Evolutionary conservation across 2,113 vertebrate species (phyloP), one percentile per base, ranked within the genome.

Genomic region (Malurus cyaneus): DNA sequence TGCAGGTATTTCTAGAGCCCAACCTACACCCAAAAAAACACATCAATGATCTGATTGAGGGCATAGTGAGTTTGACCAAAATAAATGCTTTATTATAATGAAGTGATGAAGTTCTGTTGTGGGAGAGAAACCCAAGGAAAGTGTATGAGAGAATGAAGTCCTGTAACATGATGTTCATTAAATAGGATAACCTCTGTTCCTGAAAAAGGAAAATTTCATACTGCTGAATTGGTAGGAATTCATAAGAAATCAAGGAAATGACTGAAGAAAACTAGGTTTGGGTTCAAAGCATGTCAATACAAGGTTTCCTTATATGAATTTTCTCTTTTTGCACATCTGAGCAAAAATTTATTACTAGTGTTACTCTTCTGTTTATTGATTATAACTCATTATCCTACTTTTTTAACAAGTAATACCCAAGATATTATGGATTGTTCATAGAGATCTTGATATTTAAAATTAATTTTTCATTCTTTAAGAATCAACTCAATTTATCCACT

Each of bases 71-170:
- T 21, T 61, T 65, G 14, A 65, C 18, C 25, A 31, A 77, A 89
- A 57, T 14, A 91, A 47, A 24, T 11, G 8, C 18, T 66, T 57
- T 65, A 72, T 46, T 60, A 47, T 50, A 46, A 39, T 39, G 39
- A 39, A 39, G 39, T 39, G 39, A 39, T 39, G 39, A 39, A 65
- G 54, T 36, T 69, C 19, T 47, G 9, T 6, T 41, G n/a, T 14
- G n/a, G 8, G 16, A 77, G 31, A 86, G 41, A 87, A 69, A 4
- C 7, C 5, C 59, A 52, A 60, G 17, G 21, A 74, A 85, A 88
- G 4, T 7, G 1, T 73, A 47, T 29, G 39, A 71, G 6, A 73
- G 6, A 74, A 67, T 0, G 0, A 69, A 86, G 24, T 15, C 62
- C 39, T 17, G 4, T 42, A 78, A 78, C 31, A 42, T 21, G 3